phyloP scores from a whole-genome alignment of 1,140 invertebrate genomes.

The Tetramorium parvispinum region DNA sequence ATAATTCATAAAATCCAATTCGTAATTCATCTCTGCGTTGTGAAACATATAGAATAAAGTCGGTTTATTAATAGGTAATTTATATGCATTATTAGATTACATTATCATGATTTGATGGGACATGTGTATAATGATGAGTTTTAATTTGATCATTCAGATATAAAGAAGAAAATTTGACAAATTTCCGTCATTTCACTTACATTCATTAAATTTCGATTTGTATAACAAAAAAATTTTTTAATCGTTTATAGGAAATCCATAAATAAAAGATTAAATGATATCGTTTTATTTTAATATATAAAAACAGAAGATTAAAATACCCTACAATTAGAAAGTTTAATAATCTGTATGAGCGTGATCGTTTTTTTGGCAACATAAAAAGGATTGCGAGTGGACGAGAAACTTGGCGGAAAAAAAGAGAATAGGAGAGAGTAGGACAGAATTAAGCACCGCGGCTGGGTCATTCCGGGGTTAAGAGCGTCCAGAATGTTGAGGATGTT shows the following conservation, averaged over 20 bases:
- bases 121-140: not conserved
- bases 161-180: not conserved
- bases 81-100: not conserved
- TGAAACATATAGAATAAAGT: not conserved
- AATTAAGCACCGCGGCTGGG: conserved; percentile 36
- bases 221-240: not conserved
- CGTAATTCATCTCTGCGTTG: not conserved
- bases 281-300: not conserved
- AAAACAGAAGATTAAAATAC: not conserved
- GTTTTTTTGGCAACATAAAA: not conserved
- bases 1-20: not conserved
- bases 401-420: conserved; percentile 31
- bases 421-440: not conserved
- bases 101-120: not conserved
- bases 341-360: not conserved
- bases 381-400: not conserved
- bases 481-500: conserved; percentile 61
- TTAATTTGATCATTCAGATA: not conserved
- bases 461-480: conserved; percentile 28
- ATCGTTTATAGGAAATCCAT: not conserved
- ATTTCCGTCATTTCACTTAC: not conserved
- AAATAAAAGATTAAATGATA: not conserved
- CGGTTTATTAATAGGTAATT: not conserved
- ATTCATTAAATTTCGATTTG: not conserved
- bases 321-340: not conserved